Evolutionary conservation across 2,888 invertebrate species (phyloP).

Genomic region (Lamellibrachia columna): DNA sequence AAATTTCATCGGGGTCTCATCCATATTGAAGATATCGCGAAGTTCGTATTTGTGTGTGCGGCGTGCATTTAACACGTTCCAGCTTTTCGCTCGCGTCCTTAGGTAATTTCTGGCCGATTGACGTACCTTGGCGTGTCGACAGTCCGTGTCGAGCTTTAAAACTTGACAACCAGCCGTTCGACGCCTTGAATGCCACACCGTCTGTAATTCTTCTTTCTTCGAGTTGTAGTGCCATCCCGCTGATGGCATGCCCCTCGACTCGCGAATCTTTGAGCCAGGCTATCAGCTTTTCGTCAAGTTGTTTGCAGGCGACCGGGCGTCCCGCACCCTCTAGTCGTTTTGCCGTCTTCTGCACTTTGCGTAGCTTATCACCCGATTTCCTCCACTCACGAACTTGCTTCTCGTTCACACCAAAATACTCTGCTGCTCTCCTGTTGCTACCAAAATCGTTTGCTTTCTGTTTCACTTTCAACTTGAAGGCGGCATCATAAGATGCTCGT

Average conservation of each 20-base stretch:
- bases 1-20: constrained; percentile 30
- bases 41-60: too few relatives aligned
- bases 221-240: neutral
- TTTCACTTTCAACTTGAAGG: neutral
- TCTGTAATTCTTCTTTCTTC: neutral
- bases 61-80: too few relatives aligned
- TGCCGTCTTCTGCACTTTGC: neutral
- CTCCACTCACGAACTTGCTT: neutral
- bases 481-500: neutral
- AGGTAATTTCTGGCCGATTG: too few relatives aligned
- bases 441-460: neutral
- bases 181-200: neutral
- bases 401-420: neutral
- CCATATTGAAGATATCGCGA: constrained; percentile 29
- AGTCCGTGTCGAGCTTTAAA: neutral
- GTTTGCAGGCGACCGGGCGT: neutral
- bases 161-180: neutral
- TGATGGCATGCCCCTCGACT: neutral
- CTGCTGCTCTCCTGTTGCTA: neutral
- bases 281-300: neutral
- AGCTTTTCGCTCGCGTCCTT: too few relatives aligned
- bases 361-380: neutral
- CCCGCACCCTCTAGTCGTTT: neutral
- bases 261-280: neutral
- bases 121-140: too few relatives aligned